Conservation (phyloP, 2,797 vertebrate species). For the Acanthopagrus latus region DNA sequence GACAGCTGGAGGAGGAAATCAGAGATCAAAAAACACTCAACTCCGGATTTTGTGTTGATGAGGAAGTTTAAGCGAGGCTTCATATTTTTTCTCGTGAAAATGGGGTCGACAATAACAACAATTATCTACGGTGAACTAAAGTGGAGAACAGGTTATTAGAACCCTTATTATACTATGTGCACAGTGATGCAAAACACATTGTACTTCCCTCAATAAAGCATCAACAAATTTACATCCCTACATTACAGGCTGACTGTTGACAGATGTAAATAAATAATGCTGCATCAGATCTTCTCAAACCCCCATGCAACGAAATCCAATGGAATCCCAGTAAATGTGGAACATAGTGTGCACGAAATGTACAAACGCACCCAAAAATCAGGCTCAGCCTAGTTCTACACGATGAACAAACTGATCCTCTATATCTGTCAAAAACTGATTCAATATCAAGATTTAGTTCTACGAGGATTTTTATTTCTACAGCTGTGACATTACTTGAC, state of each 20-base stretch:
- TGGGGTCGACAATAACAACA: not conserved
- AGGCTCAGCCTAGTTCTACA: not conserved
- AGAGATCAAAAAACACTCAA: slow-evolving; percentile 14
- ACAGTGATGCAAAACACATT: not conserved
- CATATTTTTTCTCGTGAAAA: not conserved
- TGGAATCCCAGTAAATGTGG: not conserved
- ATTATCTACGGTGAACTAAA: not conserved
- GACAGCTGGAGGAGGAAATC: slow-evolving; percentile 1
- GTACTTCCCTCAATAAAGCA: not conserved
- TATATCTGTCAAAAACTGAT: not conserved
- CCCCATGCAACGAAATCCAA: not conserved
- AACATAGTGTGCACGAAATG: not conserved
- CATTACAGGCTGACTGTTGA: not conserved
- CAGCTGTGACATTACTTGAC: too few relatives aligned
- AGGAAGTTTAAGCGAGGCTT: not conserved
- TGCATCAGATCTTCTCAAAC: not conserved
- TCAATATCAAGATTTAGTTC: not conserved
- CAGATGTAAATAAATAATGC: not conserved
- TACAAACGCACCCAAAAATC: not conserved
- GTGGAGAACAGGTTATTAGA: not conserved
- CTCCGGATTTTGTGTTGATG: slow-evolving; percentile 1
- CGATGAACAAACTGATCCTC: not conserved
- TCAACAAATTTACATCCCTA: not conserved
- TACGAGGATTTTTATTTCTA: too few relatives aligned
- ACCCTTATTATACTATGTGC: not conserved